Conservation (phyloP, 2,113 vertebrate genomes). For the Planiliza haematocheilus region DNA sequence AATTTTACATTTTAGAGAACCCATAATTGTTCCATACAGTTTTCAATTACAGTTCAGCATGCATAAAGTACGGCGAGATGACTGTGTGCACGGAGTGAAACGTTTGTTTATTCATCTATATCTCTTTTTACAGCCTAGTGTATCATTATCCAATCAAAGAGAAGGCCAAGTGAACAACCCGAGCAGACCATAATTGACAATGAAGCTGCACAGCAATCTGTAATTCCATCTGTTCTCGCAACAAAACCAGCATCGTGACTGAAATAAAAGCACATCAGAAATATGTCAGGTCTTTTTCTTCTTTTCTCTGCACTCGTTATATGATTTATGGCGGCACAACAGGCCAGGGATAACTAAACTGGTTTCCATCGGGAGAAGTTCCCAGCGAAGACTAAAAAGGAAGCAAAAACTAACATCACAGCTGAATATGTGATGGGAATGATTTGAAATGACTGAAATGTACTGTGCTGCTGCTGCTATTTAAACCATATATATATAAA, state of each 20-base stretch:
- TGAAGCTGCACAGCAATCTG: slow-evolving; percentile 29
- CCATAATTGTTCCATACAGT: background rate
- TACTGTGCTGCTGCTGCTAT: background rate
- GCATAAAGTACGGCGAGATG: slow-evolving; percentile 43
- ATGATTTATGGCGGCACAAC: slow-evolving; percentile 36
- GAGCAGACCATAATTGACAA: slow-evolving; percentile 62
- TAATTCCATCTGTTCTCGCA: slow-evolving; percentile 43
- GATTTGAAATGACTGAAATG: background rate
- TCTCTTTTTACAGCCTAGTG: slow-evolving; percentile 31
- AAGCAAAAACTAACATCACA: background rate
- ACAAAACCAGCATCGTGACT: slow-evolving; percentile 41
- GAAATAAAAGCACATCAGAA: slow-evolving; percentile 62
- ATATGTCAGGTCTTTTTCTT: slow-evolving; percentile 54
- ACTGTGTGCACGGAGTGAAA: slow-evolving; percentile 55
- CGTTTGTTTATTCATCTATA: slow-evolving; percentile 51
- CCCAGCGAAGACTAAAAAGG: slow-evolving; percentile 54
- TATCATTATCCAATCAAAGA: slow-evolving; percentile 72
- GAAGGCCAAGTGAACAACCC: slow-evolving; percentile 57
- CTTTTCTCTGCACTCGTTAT: slow-evolving; percentile 32
- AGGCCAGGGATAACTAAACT: slow-evolving; percentile 20
- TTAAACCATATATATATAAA: background rate
- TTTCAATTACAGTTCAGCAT: slow-evolving; percentile 21
- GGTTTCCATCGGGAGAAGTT: slow-evolving; percentile 32
- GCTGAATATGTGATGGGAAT: background rate
- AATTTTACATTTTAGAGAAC: slow-evolving; percentile 7